Evolutionary conservation across 2,797 vertebrate genomes (phyloP).

Genomic region (Sphaeramia orbicularis): DNA sequence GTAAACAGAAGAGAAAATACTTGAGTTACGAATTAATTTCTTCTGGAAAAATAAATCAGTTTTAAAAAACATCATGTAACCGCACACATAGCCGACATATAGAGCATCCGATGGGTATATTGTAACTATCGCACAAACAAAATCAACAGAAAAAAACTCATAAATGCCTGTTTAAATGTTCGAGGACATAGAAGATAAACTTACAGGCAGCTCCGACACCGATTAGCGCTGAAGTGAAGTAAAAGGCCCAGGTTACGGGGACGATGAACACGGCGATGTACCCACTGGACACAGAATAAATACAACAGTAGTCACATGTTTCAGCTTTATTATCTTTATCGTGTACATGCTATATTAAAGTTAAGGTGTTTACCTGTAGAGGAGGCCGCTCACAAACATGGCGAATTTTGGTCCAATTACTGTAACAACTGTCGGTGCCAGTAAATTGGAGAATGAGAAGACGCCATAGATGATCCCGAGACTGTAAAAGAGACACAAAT

Average conservation of each 20-base stretch:
- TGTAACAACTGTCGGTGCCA: constrained; percentile 82
- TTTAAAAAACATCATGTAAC: too few species aligned
- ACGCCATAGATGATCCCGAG: constrained; percentile 90
- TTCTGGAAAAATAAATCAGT: too few species aligned
- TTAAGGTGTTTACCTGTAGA: constrained; percentile 83
- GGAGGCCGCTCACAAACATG: constrained; percentile 86
- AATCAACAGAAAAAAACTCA: too few species aligned
- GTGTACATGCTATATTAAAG: not conserved
- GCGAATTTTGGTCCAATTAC: constrained; percentile 79
- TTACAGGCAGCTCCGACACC: constrained; percentile 87
- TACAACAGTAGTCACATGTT: not conserved
- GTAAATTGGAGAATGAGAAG: constrained; percentile 86
- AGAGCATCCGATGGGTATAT: too few species aligned
- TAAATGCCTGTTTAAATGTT: too few species aligned
- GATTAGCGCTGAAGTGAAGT: constrained; percentile 85
- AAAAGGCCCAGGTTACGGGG: constrained; percentile 86
- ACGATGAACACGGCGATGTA: constrained; percentile 86
- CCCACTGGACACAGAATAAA: constrained; percentile 70
- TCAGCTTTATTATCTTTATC: not conserved
- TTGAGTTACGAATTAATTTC: too few species aligned
- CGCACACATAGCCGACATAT: too few species aligned
- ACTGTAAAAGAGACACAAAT: constrained; percentile 61
- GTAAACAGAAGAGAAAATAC: too few species aligned
- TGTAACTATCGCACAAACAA: too few species aligned
- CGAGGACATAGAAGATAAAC: constrained; percentile 39